Base-by-base conservation (phyloP, 2,888 invertebrate species). In the Chouioia cunea region DNA sequence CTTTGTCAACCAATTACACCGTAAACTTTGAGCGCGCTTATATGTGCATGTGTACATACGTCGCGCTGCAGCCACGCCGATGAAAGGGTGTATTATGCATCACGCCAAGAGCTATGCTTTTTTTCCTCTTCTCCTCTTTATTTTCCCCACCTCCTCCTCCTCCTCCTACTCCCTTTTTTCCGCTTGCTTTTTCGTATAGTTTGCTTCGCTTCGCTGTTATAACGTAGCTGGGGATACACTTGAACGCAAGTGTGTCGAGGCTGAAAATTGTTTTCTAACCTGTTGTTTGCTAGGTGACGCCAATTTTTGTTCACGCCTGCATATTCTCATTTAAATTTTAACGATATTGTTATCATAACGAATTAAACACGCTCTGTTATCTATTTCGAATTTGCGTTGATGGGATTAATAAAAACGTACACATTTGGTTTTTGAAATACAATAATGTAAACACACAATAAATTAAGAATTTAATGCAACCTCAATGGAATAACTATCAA, bases 1-100 rank as follows among this genome's bases (percentile, higher is more conserved):
- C 70, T 71, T 71, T 73, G 73, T 68, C 73, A 70, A 68, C 65
- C 70, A 62, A 73, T 73, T 71, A 68, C 48, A 64, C 56, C 46
- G 56, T 60, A 67, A 67, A 64, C n/a, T 68, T 71, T 20, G 23
- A 60, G 57, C 50, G 53, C 56, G 16, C 18, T 16, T 50, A n/a
- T 50, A 6, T n/a, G n/a, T 18, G 50, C 16, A 20, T 50, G 50
- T 50, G 18, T 20, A 16, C 16, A 16, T 16, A 16, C 10, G 18
- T 18, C 6, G 15, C 50, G 16, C 16, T 12, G 2, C 18, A 10
- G 18, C 16, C n/a, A 16, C 50, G 16, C 1, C 36, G 36, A 36
- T 50, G 18, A 50, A 50, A 16, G 50, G 50, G 18, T 50, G 18
- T 50, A 50, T 52, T 62, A 44, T 65, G 48, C 53, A 50, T 50